Evolutionary conservation across 2,797 vertebrate species (phyloP).

Genomic region (Oophaga sylvatica): DNA sequence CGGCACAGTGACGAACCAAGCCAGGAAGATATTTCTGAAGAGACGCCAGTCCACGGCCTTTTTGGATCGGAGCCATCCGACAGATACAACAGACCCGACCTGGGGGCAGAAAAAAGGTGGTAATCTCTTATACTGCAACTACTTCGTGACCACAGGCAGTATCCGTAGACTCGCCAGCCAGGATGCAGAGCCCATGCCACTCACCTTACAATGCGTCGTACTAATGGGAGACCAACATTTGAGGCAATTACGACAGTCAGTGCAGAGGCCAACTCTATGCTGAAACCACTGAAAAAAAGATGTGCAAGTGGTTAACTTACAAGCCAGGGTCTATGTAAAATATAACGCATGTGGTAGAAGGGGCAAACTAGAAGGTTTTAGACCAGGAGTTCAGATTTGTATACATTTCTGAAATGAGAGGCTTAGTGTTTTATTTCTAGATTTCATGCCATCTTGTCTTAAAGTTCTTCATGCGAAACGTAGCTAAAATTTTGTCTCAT

Average conservation of each 20-base stretch:
- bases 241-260: conserved; percentile 93
- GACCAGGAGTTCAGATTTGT: too few relatives aligned
- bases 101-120: conserved; percentile 63
- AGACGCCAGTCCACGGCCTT: conserved; percentile 94
- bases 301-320: background rate
- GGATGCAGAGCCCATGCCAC: background rate
- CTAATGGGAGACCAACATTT: conserved; percentile 94
- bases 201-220: conserved; percentile 97
- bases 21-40: conserved; percentile 96
- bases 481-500: background rate
- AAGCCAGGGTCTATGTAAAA: background rate
- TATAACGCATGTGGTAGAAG: background rate
- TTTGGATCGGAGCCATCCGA: conserved; percentile 93
- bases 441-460: too few relatives aligned
- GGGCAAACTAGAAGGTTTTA: too few relatives aligned
- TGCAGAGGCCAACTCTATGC: conserved; percentile 93
- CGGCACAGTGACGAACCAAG: conserved; percentile 96
- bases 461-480: too few relatives aligned
- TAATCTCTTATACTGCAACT: background rate
- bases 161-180: too few relatives aligned
- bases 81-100: conserved; percentile 94
- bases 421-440: too few relatives aligned
- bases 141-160: too few relatives aligned
- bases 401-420: too few relatives aligned
- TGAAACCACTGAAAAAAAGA: conserved; percentile 84